Conservation (phyloP, 1,140 invertebrate species). For the Rhagoletis zephyria region DNA sequence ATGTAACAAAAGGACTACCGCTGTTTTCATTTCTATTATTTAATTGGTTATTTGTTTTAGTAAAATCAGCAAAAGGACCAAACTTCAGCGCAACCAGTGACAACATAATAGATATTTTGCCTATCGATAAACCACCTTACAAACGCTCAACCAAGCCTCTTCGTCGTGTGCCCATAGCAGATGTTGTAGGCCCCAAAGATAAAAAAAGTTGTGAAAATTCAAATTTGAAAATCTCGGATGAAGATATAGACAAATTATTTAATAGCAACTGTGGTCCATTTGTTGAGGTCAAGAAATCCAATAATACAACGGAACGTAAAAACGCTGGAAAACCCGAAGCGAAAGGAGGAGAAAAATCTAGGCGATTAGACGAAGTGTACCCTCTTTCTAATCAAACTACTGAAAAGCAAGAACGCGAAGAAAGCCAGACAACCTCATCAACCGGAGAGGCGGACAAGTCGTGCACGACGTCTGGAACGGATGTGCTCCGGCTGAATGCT, state of each 20-base stretch:
- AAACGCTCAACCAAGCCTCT: conserved; percentile 78
- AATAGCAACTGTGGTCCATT: conserved; percentile 68
- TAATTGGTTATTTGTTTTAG: conserved; percentile 52
- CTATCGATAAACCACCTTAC: conserved; percentile 78
- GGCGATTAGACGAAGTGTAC: not conserved
- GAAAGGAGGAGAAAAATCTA: not conserved
- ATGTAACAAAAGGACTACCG: conserved; percentile 10
- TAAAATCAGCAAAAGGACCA: conserved; percentile 67
- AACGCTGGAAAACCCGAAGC: not conserved
- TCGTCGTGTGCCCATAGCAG: conserved; percentile 75
- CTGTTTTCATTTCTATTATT: not conserved
- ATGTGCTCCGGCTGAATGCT: not conserved
- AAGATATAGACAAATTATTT: conserved; percentile 71
- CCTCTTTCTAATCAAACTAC: not conserved
- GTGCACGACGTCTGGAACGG: not conserved
- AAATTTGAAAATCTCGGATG: conserved; percentile 67
- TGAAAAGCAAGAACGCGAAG: not conserved
- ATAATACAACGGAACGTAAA: not conserved
- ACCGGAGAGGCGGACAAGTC: not conserved
- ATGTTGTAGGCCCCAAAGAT: conserved; percentile 73
- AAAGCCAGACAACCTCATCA: not conserved
- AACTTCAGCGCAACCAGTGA: conserved; percentile 72
- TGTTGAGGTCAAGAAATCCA: conserved; percentile 62
- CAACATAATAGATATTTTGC: conserved; percentile 75
- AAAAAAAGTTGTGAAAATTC: conserved; percentile 57